A percentile compares a stretch with the other conserved stretches of the same genome.
phyloP scores from a whole-genome alignment of 2,797 vertebrate genomes.

The Monodelphis domestica region DNA sequence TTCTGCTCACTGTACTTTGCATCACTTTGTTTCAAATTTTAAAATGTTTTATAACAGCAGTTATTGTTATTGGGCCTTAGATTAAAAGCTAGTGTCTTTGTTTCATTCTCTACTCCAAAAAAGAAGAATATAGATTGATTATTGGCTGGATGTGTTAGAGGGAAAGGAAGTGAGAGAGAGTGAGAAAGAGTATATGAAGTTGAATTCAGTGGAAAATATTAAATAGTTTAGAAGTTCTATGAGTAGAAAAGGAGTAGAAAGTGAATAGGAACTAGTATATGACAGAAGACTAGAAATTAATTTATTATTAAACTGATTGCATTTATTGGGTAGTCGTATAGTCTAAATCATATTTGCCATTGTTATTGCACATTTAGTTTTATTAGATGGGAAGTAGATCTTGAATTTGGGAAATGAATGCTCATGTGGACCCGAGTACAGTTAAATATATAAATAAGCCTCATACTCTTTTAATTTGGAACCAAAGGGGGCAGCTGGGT shows the following conservation, averaged over 20 bases:
- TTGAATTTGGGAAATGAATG: slow-evolving; percentile 14
- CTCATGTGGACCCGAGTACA: neutral
- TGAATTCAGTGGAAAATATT: neutral
- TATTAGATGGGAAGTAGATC: neutral
- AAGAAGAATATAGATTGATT: neutral
- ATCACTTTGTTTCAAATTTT: neutral
- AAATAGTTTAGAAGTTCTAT: neutral
- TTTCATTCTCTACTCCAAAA: neutral
- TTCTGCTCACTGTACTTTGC: no score
- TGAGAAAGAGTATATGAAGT: neutral
- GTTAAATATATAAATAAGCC: neutral
- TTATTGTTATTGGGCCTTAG: neutral
- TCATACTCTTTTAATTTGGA: neutral
- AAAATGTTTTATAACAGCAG: neutral
- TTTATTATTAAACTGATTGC: neutral
- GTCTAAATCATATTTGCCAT: slow-evolving; percentile 1
- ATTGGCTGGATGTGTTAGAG: neutral
- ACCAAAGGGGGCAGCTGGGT: no score
- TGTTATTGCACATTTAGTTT: neutral
- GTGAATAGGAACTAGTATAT: slow-evolving; percentile 14
- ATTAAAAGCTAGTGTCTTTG: neutral
- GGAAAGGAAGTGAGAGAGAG: neutral
- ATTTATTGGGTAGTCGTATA: neutral
- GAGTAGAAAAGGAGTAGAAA: neutral
- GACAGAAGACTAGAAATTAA: neutral